A percentile compares a stretch with the other conserved stretches of the same genome.
phyloP scores from a whole-genome alignment of 2,797 vertebrate genomes.

The Crypturellus tataupa region DNA sequence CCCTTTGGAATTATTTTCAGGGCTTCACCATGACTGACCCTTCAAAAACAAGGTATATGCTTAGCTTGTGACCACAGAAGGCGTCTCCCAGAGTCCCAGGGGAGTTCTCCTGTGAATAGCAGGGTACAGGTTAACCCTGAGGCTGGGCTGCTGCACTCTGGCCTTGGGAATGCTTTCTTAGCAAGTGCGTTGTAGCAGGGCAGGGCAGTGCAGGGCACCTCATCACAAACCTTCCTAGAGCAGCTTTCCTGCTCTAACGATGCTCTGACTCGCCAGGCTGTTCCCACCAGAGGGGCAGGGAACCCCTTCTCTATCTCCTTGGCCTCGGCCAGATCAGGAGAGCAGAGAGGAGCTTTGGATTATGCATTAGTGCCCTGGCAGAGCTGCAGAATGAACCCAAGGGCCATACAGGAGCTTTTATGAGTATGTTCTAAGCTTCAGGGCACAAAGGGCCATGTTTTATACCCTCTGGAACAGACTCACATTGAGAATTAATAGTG shows the following conservation, averaged over 20 bases:
- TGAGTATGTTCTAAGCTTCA: neutral
- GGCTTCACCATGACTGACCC: neutral
- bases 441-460: neutral
- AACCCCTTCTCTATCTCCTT: neutral
- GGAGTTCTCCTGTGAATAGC: neutral
- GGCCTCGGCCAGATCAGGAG: neutral
- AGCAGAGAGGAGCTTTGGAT: neutral
- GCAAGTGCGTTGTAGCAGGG: neutral
- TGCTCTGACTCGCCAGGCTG: neutral
- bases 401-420: neutral
- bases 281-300: neutral
- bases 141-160: too few species aligned
- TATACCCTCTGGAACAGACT: neutral
- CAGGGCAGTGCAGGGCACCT: neutral
- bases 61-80: neutral
- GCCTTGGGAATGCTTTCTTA: neutral
- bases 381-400: neutral
- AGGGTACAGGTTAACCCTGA: neutral
- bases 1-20: neutral
- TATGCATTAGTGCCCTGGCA: neutral
- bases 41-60: neutral
- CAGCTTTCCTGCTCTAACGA: neutral
- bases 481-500: neutral
- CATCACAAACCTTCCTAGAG: neutral
- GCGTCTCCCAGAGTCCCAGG: neutral